These are phyloP conservation scores for Acanthosepion esculentum DNA, from an alignment of 2,888 invertebrate genomes.

Conservation along the genomic window DNA sequence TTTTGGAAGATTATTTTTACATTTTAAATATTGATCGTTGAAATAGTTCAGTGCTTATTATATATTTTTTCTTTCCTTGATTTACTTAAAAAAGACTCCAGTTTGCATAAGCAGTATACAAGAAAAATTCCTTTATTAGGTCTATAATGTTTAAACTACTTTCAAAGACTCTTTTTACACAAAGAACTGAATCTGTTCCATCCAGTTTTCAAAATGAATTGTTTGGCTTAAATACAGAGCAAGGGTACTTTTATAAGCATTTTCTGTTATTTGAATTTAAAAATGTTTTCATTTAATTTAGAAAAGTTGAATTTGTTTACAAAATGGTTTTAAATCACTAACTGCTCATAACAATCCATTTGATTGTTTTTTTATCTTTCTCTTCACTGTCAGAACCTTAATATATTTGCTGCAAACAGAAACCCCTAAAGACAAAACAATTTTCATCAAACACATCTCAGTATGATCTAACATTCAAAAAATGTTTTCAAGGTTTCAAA, in stretches of 20 bases:
- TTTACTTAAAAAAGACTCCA: neutral
- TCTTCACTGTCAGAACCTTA: constrained; percentile 14
- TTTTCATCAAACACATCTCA: neutral
- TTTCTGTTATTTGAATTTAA: neutral
- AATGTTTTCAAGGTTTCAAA: neutral
- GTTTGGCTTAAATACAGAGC: neutral
- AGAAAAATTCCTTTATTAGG: neutral
- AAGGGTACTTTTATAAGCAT: neutral
- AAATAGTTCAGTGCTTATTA: neutral
- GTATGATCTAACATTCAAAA: neutral
- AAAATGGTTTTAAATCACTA: neutral
- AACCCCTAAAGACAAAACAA: neutral
- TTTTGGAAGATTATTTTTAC: neutral
- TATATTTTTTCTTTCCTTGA: neutral
- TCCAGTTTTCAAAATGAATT: neutral
- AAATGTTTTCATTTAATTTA: neutral
- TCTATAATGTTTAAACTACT: neutral
- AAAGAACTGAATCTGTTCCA: neutral
- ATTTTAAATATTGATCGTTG: neutral
- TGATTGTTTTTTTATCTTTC: neutral
- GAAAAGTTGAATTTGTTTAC: neutral
- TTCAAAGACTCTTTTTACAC: neutral
- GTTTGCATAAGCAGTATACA: neutral
- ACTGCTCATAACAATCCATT: neutral
- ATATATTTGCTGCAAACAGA: neutral